Evolutionary conservation across 2,888 invertebrate species (phyloP).

Genomic region (Drepana falcataria): DNA sequence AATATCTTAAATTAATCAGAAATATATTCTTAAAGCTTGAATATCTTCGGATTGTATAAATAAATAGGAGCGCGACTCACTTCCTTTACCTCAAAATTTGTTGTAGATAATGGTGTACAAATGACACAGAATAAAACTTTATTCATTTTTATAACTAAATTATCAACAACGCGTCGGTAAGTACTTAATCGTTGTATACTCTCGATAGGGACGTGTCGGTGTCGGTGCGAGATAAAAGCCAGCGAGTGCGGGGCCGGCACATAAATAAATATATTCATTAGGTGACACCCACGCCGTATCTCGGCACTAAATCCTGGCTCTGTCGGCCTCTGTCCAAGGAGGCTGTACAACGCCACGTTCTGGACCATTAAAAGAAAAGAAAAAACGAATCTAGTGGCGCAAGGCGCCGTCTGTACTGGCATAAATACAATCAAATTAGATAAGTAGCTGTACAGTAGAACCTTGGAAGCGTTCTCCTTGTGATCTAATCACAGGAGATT

Average conservation of each 20-base stretch:
- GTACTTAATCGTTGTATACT: conserved; percentile 20
- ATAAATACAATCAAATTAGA: conserved; percentile 1
- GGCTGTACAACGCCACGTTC: conserved; percentile 34
- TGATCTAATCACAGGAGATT: not conserved
- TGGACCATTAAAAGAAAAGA: conserved; percentile 40
- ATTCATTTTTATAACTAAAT: not conserved
- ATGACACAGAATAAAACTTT: not conserved
- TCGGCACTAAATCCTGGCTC: conserved; percentile 69
- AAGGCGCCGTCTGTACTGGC: conserved; percentile 1
- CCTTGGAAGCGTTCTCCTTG: not conserved
- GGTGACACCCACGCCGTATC: conserved; percentile 75
- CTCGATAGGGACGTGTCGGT: conserved; percentile 43
- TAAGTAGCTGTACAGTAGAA: not conserved
- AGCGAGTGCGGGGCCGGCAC: conserved; percentile 42
- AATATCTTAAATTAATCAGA: not conserved
- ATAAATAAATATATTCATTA: conserved; percentile 78
- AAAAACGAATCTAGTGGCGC: conserved; percentile 19
- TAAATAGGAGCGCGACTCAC: no score
- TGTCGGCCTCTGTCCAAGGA: conserved; percentile 62
- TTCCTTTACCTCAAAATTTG: no score
- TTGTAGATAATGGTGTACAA: not conserved
- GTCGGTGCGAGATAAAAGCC: conserved; percentile 64
- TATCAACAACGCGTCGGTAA: conserved; percentile 7
- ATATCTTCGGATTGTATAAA: no score
- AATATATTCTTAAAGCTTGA: not conserved